Evolutionary conservation across 1,140 invertebrate genomes (phyloP), one percentile per base, ranked within the genome.

Genomic region (Drosophila teissieri): DNA sequence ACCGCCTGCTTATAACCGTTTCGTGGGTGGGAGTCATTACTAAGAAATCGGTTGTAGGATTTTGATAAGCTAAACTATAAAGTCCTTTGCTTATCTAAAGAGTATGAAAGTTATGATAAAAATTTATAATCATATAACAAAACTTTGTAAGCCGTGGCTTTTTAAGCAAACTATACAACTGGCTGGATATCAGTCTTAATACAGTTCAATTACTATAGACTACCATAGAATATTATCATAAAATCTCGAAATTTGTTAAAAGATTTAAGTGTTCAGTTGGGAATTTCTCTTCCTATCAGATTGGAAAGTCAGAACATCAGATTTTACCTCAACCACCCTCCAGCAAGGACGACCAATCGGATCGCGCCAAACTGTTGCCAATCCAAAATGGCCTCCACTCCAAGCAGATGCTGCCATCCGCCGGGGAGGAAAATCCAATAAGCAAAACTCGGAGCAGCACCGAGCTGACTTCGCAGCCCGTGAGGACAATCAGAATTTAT

Each of bases 371-470:
- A 67, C 83, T 88, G 84, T 89, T 80, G 72, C 67, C 84, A 73
- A 78, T 83, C 63, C 75, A 88, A 88, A 88, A 88, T 88, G 83
- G 83, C 83, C 48, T 69, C 61, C 48, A 24, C 48, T 69, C 61
- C 48, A 24, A 4, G 19, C 70, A 80, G 58, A 61, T 80, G 73
- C 68, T 54, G 56, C 44, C 22, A 15, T 34, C 46, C 31, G n/a
- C 60, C 68, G 75, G 57, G 75, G 62, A 58, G 44, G 54, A 46
- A 82, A 88, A 79, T 88, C 83, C 83, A 88, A 88, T 88, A 83
- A 89, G 83, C 34, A 46, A 49, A 39, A 45, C 39, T 17, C 34
- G 15, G 14, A 24, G 11, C 65, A 19, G 4, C 0, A 44, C 42
- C 39, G 65, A 72, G 60, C n/a, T 62, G 36, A 62, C 57, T 67